Base-by-base conservation (phyloP, 2,113 vertebrate genomes). In the Pyxicephalus adspersus region DNA sequence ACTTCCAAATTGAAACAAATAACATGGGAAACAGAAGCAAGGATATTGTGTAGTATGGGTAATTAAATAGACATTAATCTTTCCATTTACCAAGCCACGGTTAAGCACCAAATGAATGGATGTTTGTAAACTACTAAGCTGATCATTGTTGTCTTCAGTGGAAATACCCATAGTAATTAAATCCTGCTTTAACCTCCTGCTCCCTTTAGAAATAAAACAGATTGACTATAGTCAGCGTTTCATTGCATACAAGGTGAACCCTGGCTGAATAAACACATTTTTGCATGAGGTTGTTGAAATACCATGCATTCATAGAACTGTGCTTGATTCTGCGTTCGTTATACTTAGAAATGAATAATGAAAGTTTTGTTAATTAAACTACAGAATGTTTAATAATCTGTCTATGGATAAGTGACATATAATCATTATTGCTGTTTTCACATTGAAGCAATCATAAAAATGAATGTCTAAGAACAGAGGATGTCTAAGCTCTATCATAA, bases 81-180 rank as follows among this genome's bases (percentile, higher is more conserved):
- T 64, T 76, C 23, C 19, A 64, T 51, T 64, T 76, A 52, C 57
- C 73, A 63, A 20, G 57, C 73, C 34, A 45, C 5, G 15, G 38
- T 63, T 50, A 64, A 68, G 38, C 25, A 50, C 7, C 38, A 64
- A 64, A 64, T 63, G 16, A 64, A 64, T 64, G 60, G 45, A 76
- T 64, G 50, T 76, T 26, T 76, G 38, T 64, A 52, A 38, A 28
- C 34, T 28, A 76, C 45, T 64, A 64, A 64, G 23, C 45, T n/a
- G 58, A 28, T 50, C 57, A 38, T 64, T 61, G 74, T 26, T 76
- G 22, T 64, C 25, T 52, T 64, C 25, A 76, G 20, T 76, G 60
- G 57, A 64, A 51, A 51, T n/a, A 55, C 60, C 60, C 45, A 76
- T 29, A 51, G 60, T 76, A 76, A 76, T 76, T 76, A 64, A 76